Base-by-base conservation (phyloP, 2,797 vertebrate species). In the Enoplosus armatus region DNA sequence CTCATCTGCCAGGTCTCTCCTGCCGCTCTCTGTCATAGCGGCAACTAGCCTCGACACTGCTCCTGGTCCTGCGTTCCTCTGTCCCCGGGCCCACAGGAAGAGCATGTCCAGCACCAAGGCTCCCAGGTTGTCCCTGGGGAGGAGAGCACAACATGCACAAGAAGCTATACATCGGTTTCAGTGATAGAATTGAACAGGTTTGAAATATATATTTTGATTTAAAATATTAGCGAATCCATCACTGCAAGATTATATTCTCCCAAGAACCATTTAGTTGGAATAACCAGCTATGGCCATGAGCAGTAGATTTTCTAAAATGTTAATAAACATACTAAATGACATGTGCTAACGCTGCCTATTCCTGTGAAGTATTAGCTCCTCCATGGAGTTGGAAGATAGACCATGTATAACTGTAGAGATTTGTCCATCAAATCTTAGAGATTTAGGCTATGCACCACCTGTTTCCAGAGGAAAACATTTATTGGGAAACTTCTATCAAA, bases 1-100 rank as follows among this genome's bases (percentile, higher is more conserved):
- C 90, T 99, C 98, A 0, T 98, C 97, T 0, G 97, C 97, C 0
- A 99, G 91, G 83, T 99, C 98, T 90, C 71, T 95, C 88, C 98
- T 96, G 50, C 93, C 94, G 0, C 97, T 99, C 66, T 95, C 94
- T 27, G 94, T 93, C 95, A 99, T 94, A 14, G 98, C 97, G 3
- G 75, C 53, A 35, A 97, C 90, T 62, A 99, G 90, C 77, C 89
- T 94, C 16, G 88, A 93, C 79, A 96, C 95, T 0, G 55, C 96
- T 83, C 33, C 96, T 54, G 89, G 93, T 87, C 92, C 96, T 67
- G 0, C 77, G 79, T 80, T 92, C 89, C 80, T 91, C 87, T 97
- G 97, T 78, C 87, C 92, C 74, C 95, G 94, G 0, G 97, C 98
- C 98, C 98, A 99, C 0, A 93, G 95, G 90, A 99, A 99, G 26